These are phyloP conservation scores for Percina caprodes DNA, from an alignment of 2,113 vertebrate genomes.

Conservation along the genomic window DNA sequence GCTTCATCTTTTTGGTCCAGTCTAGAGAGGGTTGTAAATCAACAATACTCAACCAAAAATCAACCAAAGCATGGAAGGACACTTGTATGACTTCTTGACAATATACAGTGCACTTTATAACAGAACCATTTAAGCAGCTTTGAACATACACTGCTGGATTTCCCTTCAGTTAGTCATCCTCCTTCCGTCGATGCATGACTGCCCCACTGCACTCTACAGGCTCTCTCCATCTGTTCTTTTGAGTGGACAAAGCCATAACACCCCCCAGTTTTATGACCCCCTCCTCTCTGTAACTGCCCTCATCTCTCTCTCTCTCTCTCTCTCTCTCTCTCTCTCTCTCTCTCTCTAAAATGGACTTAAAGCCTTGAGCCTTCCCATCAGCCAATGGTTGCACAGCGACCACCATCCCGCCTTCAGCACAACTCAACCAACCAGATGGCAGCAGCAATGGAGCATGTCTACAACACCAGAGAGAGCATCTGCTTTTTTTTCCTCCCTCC, in stretches of 20 bases:
- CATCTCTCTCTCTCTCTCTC: neutral
- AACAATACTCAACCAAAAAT: conserved; percentile 7
- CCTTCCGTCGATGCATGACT: conserved; percentile 43
- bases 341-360: conserved; percentile 57
- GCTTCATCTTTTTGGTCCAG: neutral
- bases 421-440: conserved; percentile 77
- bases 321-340: conserved; percentile 4
- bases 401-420: conserved; percentile 51
- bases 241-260: conserved; percentile 52
- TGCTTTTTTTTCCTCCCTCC: conserved; percentile 31
- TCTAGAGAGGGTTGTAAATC: neutral
- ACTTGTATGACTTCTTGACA: neutral
- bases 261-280: conserved; percentile 1
- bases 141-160: neutral
- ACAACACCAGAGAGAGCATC: conserved; percentile 62
- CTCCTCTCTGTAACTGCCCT: neutral
- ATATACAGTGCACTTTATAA: neutral
- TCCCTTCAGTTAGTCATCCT: conserved; percentile 2
- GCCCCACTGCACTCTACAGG: conserved; percentile 25
- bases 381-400: conserved; percentile 54
- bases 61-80: neutral
- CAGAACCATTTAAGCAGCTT: conserved; percentile 7
- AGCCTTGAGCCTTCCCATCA: conserved; percentile 51
- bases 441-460: conserved; percentile 69
- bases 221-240: conserved; percentile 60